phyloP scores from a whole-genome alignment of 2,113 vertebrate genomes.

The Crotalus horridus region DNA sequence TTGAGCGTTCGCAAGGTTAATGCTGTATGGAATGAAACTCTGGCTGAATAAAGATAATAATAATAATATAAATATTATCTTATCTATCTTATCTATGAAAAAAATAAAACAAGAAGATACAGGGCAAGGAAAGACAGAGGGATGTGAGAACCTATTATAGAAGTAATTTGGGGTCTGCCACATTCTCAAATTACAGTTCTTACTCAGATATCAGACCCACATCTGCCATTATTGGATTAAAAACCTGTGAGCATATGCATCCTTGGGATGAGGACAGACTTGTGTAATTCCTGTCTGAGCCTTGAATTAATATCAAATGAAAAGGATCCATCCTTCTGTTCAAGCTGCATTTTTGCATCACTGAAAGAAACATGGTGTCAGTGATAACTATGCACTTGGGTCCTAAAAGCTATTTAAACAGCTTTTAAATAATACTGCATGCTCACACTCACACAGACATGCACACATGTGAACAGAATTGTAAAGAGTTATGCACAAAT shows the following conservation, averaged over 20 bases:
- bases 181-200: not conserved
- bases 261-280: not conserved
- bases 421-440: not conserved
- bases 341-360: not conserved
- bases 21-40: too few relatives aligned
- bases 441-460: not conserved
- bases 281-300: not conserved
- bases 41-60: too few relatives aligned
- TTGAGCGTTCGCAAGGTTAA: too few relatives aligned
- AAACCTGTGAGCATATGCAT: not conserved
- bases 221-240: not conserved
- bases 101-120: not conserved
- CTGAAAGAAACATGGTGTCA: not conserved
- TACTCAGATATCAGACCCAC: not conserved
- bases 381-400: not conserved
- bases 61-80: too few relatives aligned
- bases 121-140: not conserved
- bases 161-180: not conserved
- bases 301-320: not conserved
- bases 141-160: not conserved
- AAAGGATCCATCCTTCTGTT: not conserved
- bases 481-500: not conserved
- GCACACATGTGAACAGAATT: not conserved
- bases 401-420: not conserved
- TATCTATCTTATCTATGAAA: not conserved